Percentiles rank a stretch among this genome's conserved stretches.
Conservation (phyloP, 2,888 invertebrate genomes). For the Cerastis leucographa region DNA sequence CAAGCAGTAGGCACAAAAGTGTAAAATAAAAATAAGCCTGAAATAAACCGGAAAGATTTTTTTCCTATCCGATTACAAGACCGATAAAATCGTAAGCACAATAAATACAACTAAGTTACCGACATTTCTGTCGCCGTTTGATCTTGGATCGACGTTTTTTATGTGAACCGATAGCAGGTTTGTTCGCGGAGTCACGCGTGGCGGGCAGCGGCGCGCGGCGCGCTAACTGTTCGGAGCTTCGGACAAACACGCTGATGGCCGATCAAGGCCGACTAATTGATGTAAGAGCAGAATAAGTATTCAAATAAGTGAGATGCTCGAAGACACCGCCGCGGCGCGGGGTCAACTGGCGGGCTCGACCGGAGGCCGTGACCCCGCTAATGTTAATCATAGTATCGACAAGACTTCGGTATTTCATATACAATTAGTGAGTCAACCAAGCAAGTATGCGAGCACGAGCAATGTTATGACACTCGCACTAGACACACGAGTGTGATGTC, state of each 20-base stretch:
- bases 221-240: slow-evolving; percentile 19
- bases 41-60: background rate
- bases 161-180: slow-evolving; percentile 23
- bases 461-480: background rate
- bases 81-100: slow-evolving; percentile 13
- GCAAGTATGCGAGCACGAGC: background rate
- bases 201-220: background rate
- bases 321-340: background rate
- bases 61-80: background rate
- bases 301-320: slow-evolving; percentile 35
- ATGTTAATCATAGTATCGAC: slow-evolving; percentile 10
- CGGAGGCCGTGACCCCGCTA: slow-evolving; percentile 7
- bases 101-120: background rate
- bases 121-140: slow-evolving; percentile 7
- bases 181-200: slow-evolving; percentile 16
- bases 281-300: slow-evolving; percentile 30
- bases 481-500: slow-evolving; percentile 2
- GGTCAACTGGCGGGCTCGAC: slow-evolving; percentile 3
- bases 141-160: slow-evolving; percentile 43
- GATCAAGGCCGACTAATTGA: slow-evolving; percentile 59
- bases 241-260: slow-evolving; percentile 34
- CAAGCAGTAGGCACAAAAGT: no score
- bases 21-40: background rate
- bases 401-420: slow-evolving; percentile 11
- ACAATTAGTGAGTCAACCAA: slow-evolving; percentile 1